These are phyloP conservation scores for Leuctra nigra DNA, from an alignment of 2,888 invertebrate species.

Conservation along the genomic window DNA sequence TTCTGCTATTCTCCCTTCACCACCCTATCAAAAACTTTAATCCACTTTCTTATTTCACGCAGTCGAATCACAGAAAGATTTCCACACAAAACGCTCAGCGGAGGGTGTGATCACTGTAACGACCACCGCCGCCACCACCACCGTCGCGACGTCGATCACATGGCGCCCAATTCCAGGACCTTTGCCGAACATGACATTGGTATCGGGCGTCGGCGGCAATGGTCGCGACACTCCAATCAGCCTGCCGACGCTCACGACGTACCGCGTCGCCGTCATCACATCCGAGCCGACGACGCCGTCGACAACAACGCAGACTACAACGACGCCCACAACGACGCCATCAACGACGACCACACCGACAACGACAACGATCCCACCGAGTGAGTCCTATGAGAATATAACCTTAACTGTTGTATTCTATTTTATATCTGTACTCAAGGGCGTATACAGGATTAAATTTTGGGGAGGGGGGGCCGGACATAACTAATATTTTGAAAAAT, in stretches of 20 bases:
- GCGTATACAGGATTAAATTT: no score
- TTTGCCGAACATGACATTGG: conserved; percentile 35
- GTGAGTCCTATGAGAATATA: conserved; percentile 28
- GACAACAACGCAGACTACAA: conserved; percentile 37
- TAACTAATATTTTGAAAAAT: no score
- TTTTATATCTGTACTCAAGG: not conserved
- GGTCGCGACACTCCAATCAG: conserved; percentile 35
- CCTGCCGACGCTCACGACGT: conserved; percentile 35
- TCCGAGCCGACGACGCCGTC: conserved; percentile 38
- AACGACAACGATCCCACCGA: conserved; percentile 44
- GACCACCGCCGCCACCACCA: conserved; percentile 21
- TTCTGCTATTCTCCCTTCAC: no score
- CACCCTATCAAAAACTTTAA: no score
- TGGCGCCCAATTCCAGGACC: conserved; percentile 36
- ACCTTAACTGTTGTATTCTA: not conserved
- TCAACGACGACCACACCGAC: conserved; percentile 36
- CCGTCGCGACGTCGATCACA: conserved; percentile 39
- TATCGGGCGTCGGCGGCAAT: conserved; percentile 43
- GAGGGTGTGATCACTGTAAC: conserved; percentile 15
- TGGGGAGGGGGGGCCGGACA: no score
- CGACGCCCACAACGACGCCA: conserved; percentile 25
- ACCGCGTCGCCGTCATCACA: conserved; percentile 38
- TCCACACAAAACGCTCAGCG: conserved; percentile 52
- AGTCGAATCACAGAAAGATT: conserved; percentile 88
- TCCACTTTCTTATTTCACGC: no score